Percentiles rank a stretch among this genome's conserved stretches.
Conservation (phyloP, 2,797 vertebrate species). For the Coluber constrictor region DNA sequence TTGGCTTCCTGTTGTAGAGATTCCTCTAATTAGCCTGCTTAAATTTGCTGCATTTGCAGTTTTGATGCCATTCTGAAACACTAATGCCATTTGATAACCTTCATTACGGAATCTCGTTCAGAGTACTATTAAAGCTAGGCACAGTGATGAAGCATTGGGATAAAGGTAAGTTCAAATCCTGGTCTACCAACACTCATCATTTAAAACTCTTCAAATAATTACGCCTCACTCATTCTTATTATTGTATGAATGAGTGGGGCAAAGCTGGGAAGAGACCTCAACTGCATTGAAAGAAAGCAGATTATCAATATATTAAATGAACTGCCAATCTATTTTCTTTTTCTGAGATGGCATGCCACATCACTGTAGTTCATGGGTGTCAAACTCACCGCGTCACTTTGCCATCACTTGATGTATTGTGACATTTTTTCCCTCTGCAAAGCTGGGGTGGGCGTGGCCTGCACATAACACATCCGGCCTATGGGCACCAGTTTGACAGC, state of each 20-base stretch:
- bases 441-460: background rate
- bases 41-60: background rate
- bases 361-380: background rate
- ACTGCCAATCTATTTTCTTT: background rate
- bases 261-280: background rate
- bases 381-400: rapidly evolving
- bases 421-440: background rate
- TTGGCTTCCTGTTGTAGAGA: background rate
- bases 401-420: background rate
- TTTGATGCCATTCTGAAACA: background rate
- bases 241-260: background rate
- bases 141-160: background rate
- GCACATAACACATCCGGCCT: background rate
- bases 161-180: background rate
- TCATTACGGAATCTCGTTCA: background rate
- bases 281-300: background rate
- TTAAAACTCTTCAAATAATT: background rate
- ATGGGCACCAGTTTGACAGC: no score
- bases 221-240: background rate
- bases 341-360: background rate
- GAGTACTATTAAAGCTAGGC: background rate
- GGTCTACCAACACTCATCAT: background rate
- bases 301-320: background rate
- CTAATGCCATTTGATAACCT: background rate
- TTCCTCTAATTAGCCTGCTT: background rate